A percentile compares a stretch with the other conserved stretches of the same genome.
Conservation (phyloP, 2,113 vertebrate species). For the Gadus chalcogrammus region DNA sequence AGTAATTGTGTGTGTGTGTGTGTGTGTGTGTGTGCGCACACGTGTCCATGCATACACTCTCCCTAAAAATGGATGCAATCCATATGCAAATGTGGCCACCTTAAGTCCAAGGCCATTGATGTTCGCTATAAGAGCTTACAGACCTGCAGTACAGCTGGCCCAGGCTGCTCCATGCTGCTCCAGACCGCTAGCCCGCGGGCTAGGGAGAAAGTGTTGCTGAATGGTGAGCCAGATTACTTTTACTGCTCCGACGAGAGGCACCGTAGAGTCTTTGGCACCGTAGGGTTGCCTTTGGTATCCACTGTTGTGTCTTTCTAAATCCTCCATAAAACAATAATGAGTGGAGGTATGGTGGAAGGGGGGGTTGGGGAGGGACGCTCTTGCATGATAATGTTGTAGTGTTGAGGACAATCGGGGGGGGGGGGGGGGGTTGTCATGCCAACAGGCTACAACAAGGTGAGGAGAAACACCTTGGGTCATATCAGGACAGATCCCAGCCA, state of each 20-base stretch:
- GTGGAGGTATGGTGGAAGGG: neutral
- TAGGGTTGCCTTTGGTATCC: slow-evolving; percentile 22
- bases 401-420: slow-evolving; percentile 1
- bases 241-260: slow-evolving; percentile 30
- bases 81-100: slow-evolving; percentile 7
- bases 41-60: neutral
- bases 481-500: neutral
- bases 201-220: slow-evolving; percentile 26
- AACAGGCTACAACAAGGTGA: slow-evolving; percentile 5
- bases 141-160: too few relatives aligned
- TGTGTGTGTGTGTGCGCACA: neutral
- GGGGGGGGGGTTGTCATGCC: neutral
- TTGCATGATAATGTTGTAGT: slow-evolving; percentile 21
- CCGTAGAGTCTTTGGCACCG: slow-evolving; percentile 7
- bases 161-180: too few relatives aligned
- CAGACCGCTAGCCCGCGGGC: slow-evolving; percentile 4
- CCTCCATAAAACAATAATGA: slow-evolving; percentile 53
- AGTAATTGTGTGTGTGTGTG: neutral
- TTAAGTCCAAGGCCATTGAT: neutral
- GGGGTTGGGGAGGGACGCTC: too few relatives aligned
- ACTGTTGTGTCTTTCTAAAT: slow-evolving; percentile 44
- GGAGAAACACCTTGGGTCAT: slow-evolving; percentile 8
- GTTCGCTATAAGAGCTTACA: too few relatives aligned
- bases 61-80: neutral
- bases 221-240: slow-evolving; percentile 49